Conservation (phyloP, 2,797 vertebrate species). For the Takifugu rubripes region DNA sequence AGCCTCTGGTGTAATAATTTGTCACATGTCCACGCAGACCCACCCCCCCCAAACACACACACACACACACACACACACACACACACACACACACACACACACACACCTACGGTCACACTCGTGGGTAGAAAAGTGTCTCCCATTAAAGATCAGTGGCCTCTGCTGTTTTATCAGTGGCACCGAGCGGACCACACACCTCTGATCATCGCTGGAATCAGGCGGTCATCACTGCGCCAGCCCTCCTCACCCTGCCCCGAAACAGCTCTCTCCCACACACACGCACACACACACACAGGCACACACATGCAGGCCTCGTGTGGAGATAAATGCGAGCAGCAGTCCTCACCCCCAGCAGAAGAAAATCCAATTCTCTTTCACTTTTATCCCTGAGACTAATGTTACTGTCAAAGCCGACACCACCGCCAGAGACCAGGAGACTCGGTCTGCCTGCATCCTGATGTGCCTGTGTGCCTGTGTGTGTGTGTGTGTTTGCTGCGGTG, state of each 20-base stretch:
- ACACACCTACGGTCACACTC: conserved; percentile 3
- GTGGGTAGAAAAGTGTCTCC: background rate
- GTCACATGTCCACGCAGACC: background rate
- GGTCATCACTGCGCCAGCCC: conserved; percentile 36
- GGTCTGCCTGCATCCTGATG: conserved; percentile 32
- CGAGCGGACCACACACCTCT: conserved; percentile 8
- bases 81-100: conserved; percentile 4
- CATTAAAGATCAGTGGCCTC: conserved; percentile 14
- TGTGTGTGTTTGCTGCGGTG: conserved; percentile 55
- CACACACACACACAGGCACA: conserved; percentile 11
- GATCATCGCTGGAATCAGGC: conserved; percentile 52
- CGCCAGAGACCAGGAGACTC: conserved; percentile 65
- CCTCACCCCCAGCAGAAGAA: conserved; percentile 74
- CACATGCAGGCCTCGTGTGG: conserved; percentile 46
- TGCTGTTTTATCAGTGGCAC: conserved; percentile 18
- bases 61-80: conserved; percentile 8
- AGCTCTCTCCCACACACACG: conserved; percentile 19
- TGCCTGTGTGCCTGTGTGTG: conserved; percentile 24
- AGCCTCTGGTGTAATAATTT: background rate
- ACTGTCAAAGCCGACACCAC: conserved; percentile 77
- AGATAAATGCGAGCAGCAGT: conserved; percentile 72
- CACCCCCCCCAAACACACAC: conserved; percentile 1
- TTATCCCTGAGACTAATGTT: conserved; percentile 82
- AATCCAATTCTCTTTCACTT: conserved; percentile 79
- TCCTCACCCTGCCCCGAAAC: conserved; percentile 38